Evolutionary conservation across 2,797 vertebrate genomes (phyloP), one percentile per base, ranked within the genome.

Genomic region (Helarctos malayanus): DNA sequence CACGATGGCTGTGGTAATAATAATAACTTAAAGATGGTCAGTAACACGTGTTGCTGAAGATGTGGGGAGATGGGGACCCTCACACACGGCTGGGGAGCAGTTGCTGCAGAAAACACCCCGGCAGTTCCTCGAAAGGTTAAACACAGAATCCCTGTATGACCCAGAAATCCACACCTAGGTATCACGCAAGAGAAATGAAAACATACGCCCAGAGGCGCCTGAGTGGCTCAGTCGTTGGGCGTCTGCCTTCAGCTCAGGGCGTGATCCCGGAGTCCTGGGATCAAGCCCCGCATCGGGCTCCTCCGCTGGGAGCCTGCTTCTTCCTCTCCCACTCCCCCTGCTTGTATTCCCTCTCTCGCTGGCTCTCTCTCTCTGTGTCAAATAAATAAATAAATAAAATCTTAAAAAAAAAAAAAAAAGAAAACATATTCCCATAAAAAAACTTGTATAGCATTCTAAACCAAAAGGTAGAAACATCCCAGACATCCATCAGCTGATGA

Each of bases 401-500:
- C 41, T 41, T 41, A 5, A 41, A 41, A 41, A 41, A 41, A 38
- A 38, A 38, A 38, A 38, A 41, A 41, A 7, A 41, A 41, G 27
- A 76, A 68, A 49, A 87, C 23, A 52, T 15, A 32, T 0, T 2
- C 38, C 76, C 76, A 13, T 3, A 59, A 10, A 32, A 32, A 91
- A 7, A 52, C 47, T 18, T 2, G 25, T 7, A 7, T 2, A 27
- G 41, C 32, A 19, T 29, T 11, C 47, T 23, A 49, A 76, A 56
- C 69, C 56, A 14, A 23, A 82, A 27, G 38, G 78, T 19, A 8
- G 52, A 15, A 81, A 47, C 1, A 21, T 19, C 54, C 47, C 12
- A 41, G 19, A 25, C 7, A 3, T 2, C 57, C 73, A 1, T 4
- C 41, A 16, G 1, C 2, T 13, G 47, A 25, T 4, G 21, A 32